Evolutionary conservation across 2,113 vertebrate species (phyloP), one percentile per base, ranked within the genome.

Genomic region (Tetrao urogallus): DNA sequence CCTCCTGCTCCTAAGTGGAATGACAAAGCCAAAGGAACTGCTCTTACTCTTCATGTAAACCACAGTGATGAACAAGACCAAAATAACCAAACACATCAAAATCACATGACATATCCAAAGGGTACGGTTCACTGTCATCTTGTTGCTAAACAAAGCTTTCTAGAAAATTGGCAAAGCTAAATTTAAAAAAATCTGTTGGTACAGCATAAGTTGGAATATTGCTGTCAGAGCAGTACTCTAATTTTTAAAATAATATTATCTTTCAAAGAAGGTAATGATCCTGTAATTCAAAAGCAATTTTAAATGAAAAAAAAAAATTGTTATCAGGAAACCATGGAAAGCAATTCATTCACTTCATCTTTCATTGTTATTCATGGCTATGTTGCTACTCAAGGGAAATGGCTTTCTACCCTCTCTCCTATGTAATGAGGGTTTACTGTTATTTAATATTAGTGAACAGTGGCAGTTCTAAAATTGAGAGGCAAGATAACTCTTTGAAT

Each of bases 101-200:
- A 70, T 82, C 70, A 42, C 30, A 45, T 78, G 57, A 61, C 63
- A 65, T 65, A 64, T 80, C 83, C 1, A 52, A 90, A 90, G 15
- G 94, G 93, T 96, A 97, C 13, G 45, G 21, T 71, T 85, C 30
- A 5, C 56, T 85, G 38, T 24, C 65, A 64, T 76, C 42, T 65
- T 89, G 67, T 69, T 90, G 69, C 36, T 73, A 81, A 86, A 76
- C 19, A 13, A n/a, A 57, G n/a, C 5, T 0, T 89, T 89, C 70
- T 73, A 85, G 75, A 73, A 92, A 86, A 10, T 38, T 52, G 42
- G 10, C 32, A 74, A 83, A 86, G 21, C 32, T 82, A 69, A 70
- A 9, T 73, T 65, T 40, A 71, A 86, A 71, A 77, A 78, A 75
- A 81, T 57, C 38, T 64, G 3, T 76, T 54, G 60, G 65, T 82